phyloP scores from a whole-genome alignment of 2,797 vertebrate genomes.

The Coreius guichenoti region DNA sequence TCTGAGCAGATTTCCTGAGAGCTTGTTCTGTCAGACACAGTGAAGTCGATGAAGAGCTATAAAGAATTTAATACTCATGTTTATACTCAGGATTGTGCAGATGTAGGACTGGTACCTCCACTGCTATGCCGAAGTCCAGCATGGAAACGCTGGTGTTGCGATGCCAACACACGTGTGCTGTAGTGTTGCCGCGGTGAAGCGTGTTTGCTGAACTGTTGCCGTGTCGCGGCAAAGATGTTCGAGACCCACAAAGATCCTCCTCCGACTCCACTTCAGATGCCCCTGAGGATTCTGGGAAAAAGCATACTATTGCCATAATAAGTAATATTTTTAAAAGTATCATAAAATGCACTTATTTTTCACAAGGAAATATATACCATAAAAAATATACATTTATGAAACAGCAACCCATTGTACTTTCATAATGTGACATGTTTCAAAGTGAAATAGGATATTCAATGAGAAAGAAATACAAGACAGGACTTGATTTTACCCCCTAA shows the following conservation, averaged over 20 bases:
- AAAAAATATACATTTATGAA: background rate
- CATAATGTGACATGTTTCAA: background rate
- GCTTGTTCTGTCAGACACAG: conserved; percentile 86
- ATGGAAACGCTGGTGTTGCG: conserved; percentile 98
- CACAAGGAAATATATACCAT: background rate
- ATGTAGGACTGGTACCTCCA: conserved; percentile 89
- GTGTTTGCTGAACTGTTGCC: conserved; percentile 59
- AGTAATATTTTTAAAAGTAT: background rate
- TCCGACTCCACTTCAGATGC: conserved; percentile 93
- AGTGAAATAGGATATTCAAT: background rate
- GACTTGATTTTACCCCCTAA: background rate
- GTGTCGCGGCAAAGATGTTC: conserved; percentile 88
- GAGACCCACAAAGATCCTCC: conserved; percentile 89
- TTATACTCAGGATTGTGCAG: conserved; percentile 76
- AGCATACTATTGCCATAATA: conserved; percentile 23
- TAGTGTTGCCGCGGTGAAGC: conserved; percentile 96
- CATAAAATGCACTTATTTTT: background rate
- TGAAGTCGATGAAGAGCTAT: conserved; percentile 72
- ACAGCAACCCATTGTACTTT: background rate
- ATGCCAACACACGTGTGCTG: conserved; percentile 99
- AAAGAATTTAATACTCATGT: conserved; percentile 61
- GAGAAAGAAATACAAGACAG: background rate
- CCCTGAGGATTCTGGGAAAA: conserved; percentile 89
- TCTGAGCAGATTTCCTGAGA: conserved; percentile 94
- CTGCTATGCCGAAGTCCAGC: conserved; percentile 97